A percentile compares a stretch with the other conserved stretches of the same genome.
phyloP scores from a whole-genome alignment of 2,888 invertebrate species.

The Drosophila testacea region DNA sequence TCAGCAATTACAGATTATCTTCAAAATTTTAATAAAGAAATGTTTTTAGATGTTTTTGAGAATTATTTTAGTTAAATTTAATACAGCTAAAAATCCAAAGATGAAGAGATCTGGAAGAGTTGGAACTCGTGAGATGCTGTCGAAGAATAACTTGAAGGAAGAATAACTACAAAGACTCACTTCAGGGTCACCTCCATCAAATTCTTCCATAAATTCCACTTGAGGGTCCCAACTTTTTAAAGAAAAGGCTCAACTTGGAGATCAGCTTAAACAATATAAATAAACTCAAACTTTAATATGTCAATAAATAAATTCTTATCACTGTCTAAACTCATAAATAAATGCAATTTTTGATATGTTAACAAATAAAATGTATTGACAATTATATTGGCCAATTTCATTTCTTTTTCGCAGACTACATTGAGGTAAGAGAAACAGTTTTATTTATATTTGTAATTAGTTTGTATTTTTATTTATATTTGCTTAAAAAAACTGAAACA shows the following conservation, averaged over 20 bases:
- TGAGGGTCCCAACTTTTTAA: too few species aligned
- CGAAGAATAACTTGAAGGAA: too few species aligned
- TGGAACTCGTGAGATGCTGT: too few species aligned
- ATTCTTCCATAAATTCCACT: too few species aligned
- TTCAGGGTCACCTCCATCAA: too few species aligned
- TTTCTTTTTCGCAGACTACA: not conserved
- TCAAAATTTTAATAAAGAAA: too few species aligned
- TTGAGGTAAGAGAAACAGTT: conserved; percentile 31
- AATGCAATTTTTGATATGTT: not conserved
- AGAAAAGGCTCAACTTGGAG: too few species aligned
- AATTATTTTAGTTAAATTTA: too few species aligned
- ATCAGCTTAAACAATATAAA: not conserved
- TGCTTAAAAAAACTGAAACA: conserved; percentile 73
- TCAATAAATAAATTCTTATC: not conserved
- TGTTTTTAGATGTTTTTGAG: too few species aligned
- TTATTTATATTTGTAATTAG: conserved; percentile 71
- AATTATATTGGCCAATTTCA: not conserved
- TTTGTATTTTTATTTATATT: conserved; percentile 79
- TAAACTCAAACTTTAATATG: not conserved
- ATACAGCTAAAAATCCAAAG: too few species aligned
- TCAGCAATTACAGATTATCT: too few species aligned
- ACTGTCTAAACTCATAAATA: not conserved
- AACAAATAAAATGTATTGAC: not conserved
- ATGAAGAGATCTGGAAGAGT: too few species aligned
- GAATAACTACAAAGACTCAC: not conserved